These are phyloP conservation scores for Aphis craccivora DNA, from an alignment of 1,140 invertebrate species.

Conservation along the genomic window DNA sequence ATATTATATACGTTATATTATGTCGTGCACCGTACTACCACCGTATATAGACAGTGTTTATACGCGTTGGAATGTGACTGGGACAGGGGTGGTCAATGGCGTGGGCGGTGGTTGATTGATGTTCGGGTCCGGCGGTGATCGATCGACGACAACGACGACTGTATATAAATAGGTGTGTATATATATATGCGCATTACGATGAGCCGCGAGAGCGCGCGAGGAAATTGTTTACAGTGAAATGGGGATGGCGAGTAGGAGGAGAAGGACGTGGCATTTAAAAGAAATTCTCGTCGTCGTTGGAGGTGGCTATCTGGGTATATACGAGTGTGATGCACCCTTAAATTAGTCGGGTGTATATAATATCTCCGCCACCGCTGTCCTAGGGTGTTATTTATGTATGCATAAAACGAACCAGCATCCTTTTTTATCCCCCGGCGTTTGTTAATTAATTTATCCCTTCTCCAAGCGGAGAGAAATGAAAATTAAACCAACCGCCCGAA, in stretches of 20 bases:
- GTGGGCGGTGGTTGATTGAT: conserved; percentile 25
- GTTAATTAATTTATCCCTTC: conserved; percentile 10
- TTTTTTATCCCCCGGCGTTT: background rate
- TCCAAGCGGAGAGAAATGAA: background rate
- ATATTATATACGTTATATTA: conserved; percentile 5
- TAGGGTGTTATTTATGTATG: background rate
- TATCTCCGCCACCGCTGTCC: background rate
- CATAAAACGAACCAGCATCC: conserved; percentile 13
- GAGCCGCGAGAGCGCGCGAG: background rate
- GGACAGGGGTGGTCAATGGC: background rate
- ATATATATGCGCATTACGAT: background rate
- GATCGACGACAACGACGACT: conserved; percentile 1
- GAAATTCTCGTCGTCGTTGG: background rate
- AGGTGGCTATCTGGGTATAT: background rate
- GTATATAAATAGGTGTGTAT: background rate
- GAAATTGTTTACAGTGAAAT: background rate
- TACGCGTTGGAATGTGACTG: background rate
- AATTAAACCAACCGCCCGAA: background rate
- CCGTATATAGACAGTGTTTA: background rate
- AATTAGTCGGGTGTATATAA: background rate
- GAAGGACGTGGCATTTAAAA: background rate
- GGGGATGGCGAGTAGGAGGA: background rate
- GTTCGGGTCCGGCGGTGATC: conserved; percentile 33
- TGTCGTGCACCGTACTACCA: background rate
- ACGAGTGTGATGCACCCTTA: background rate